These are phyloP conservation scores for Orthonyx spaldingii DNA, from an alignment of 2,113 vertebrate genomes.

Conservation along the genomic window DNA sequence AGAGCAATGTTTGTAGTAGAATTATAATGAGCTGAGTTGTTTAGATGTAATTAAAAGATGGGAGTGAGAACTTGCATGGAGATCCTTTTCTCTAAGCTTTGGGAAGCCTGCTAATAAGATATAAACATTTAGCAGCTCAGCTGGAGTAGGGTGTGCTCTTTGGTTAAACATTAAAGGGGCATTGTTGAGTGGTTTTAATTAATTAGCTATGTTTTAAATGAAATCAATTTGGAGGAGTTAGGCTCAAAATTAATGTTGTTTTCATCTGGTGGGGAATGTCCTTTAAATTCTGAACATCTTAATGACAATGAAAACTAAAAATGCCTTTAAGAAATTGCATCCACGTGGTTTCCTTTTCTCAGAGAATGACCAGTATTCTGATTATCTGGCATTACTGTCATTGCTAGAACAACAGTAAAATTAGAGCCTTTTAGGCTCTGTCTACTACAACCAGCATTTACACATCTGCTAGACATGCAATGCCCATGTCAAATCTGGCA, in stretches of 20 bases:
- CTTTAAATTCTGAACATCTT: background rate
- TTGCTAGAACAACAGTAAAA: background rate
- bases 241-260: conserved; percentile 15
- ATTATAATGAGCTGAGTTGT: background rate
- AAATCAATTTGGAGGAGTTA: conserved; percentile 34
- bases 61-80: background rate
- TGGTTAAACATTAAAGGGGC: conserved; percentile 39
- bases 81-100: conserved; percentile 15
- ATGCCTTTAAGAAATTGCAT: background rate
- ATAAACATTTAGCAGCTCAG: conserved; percentile 43
- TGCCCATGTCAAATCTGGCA: background rate
- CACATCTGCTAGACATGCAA: background rate
- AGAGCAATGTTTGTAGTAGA: background rate
- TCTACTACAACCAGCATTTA: background rate
- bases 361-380: background rate
- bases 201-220: conserved; percentile 35
- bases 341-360: background rate
- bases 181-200: conserved; percentile 30
- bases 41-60: conserved; percentile 35
- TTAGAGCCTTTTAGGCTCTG: background rate
- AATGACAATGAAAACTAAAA: background rate
- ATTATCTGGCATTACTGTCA: background rate
- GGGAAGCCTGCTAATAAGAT: conserved; percentile 14
- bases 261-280: conserved; percentile 12
- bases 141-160: conserved; percentile 15